Base-by-base conservation (phyloP, 1,140 invertebrate species). In the Drosophila malerkotliana region DNA sequence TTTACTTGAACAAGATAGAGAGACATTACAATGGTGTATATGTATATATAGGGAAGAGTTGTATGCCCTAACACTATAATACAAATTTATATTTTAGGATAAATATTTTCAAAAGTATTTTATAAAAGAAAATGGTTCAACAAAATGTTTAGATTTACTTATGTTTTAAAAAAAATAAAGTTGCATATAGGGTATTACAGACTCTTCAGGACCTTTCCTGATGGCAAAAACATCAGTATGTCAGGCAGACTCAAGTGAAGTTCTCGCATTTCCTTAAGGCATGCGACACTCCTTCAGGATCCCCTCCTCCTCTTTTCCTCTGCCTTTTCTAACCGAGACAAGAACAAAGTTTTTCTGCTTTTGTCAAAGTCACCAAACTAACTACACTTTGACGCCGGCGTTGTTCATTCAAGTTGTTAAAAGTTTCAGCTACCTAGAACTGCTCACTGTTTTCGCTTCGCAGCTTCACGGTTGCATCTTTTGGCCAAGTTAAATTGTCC, bases 221-320 rank as follows among this genome's bases (percentile, higher is more conserved):
- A 21, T 10, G 14, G 12, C 10, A 37, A 48, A 72, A 72, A 74
- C 64, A 53, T 48, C 48, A 58, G 56, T 69, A 41, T 76, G 57
- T 69, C 51, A 53, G 34, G 51, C 8, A 12, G 30, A 30, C 45
- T 64, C 47, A n/a, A n/a, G 21, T 47, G 37, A 77, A 76, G 56
- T 61, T 77, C 72, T 77, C 52, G 57, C 51, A 77, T 77, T 76
- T 77, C 63, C 74, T 76, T 7, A 52, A 69, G 74, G 62, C 63
- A 69, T 69, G 63, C 64, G 72, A 59, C 72, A 75, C 49, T 44
- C 15, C 44, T 18, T 21, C 14, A 8, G 15, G 4, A 12, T 3
- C 9, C 15, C 59, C 26, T 14, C 18, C 18, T 44, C n/a, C 15
- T 14, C 1, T n/a, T 9, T 3, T 4, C 14, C 41, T 3, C 41